These are phyloP conservation scores for Muntiacus reevesi DNA, from an alignment of 2,113 vertebrate genomes.

Conservation along the genomic window DNA sequence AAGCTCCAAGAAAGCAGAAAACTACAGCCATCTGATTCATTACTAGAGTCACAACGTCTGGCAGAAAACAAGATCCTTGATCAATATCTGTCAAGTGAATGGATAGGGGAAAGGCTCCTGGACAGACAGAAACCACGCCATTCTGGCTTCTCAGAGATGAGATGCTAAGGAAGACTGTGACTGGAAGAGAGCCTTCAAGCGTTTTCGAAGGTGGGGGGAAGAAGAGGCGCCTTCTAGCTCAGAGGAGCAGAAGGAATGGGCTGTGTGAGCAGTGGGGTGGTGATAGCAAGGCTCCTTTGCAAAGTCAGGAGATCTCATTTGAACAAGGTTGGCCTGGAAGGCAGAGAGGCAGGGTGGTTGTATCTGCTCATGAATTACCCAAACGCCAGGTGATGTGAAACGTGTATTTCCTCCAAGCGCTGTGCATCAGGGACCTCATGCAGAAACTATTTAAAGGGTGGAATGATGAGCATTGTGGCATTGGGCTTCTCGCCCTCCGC, in stretches of 20 bases:
- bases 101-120: background rate
- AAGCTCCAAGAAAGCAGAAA: background rate
- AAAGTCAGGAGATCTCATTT: background rate
- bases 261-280: too few species aligned
- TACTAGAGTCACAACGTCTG: background rate
- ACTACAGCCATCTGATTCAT: background rate
- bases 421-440: background rate
- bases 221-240: background rate
- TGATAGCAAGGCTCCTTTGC: background rate
- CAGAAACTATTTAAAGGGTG: background rate
- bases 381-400: background rate
- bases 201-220: background rate
- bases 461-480: background rate
- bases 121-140: background rate
- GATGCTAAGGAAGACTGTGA: background rate
- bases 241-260: too few species aligned
- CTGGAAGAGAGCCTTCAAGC: background rate
- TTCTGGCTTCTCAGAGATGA: background rate
- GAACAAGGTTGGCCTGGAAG: background rate
- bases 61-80: background rate
- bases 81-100: background rate
- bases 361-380: background rate
- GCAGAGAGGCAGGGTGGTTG: too few species aligned
- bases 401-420: background rate
- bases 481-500: background rate